phyloP scores from a whole-genome alignment of 2,888 invertebrate genomes.

The Brachypalpus laphriformis region DNA sequence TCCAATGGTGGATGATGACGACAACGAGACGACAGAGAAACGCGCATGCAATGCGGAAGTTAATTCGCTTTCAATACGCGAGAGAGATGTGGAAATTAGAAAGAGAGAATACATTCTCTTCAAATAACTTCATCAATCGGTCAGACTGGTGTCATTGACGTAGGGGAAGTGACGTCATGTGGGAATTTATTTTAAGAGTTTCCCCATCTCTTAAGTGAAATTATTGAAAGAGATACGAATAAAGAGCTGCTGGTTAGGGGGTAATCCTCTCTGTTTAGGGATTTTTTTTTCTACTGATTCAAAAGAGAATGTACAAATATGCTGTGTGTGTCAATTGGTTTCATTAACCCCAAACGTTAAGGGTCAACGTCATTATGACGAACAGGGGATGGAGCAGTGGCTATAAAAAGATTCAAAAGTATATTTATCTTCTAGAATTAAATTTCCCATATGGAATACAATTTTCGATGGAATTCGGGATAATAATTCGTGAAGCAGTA shows the following conservation, averaged over 20 bases:
- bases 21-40: conserved; percentile 57
- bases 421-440: neutral
- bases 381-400: conserved; percentile 24
- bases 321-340: conserved; percentile 81
- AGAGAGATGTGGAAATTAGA: neutral
- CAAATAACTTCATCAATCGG: conserved; percentile 25
- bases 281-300: conserved; percentile 18
- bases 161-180: conserved; percentile 67
- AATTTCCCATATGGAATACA: neutral
- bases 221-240: neutral
- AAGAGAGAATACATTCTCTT: conserved; percentile 52
- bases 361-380: conserved; percentile 64
- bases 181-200: conserved; percentile 60
- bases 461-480: too few species aligned
- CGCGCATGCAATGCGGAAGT: conserved; percentile 73
- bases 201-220: neutral
- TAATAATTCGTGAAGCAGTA: too few species aligned
- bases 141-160: conserved; percentile 67
- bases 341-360: conserved; percentile 80
- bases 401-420: neutral
- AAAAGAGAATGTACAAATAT: conserved; percentile 52
- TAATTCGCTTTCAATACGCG: conserved; percentile 69
- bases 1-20: too few species aligned
- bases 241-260: neutral
- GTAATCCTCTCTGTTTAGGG: conserved; percentile 63